Base-by-base conservation (phyloP, 2,797 vertebrate genomes). In the Onychomys arenicola region DNA sequence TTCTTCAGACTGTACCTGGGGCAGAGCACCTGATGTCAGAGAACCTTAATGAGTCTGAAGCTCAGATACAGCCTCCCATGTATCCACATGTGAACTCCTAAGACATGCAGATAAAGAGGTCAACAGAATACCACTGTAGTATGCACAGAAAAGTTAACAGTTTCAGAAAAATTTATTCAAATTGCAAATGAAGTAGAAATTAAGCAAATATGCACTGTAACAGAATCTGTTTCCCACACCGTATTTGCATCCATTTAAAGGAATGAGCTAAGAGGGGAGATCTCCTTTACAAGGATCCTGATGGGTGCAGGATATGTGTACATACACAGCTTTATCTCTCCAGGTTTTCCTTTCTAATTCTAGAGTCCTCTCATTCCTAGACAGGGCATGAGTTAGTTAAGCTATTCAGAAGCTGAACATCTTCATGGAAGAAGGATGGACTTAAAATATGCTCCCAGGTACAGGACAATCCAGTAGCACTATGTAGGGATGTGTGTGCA, bases 251-350 rank as follows among this genome's bases (percentile, higher is more conserved):
- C 13, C 13, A 34, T 34, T 67, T 67, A 67, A 67, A 67, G 32
- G 14, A 67, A 67, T 16, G 32, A n/a, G n/a, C n/a, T n/a, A 12
- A 12, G 37, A 55, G 52, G n/a, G 17, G 6, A n/a, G 0, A 21
- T n/a, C 0, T 19, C 6, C 37, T 71, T 71, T 6, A 5, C 16
- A n/a, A 37, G 2, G 2, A n/a, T n/a, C 32, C 34, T 19, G n/a
- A n/a, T n/a, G n/a, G n/a, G n/a, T n/a, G n/a, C n/a, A n/a, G n/a
- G 16, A 61, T 71, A n/a, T 19, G 16, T 71, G 16, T n/a, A 1
- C 17, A 16, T 17, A n/a, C 6, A n/a, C 17, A 8, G 0, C 16
- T n/a, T 7, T 71, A n/a, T n/a, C 16, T 69, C 34, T 69, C 32
- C 23, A 2, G 67, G 29, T 67, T 32, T 67, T 32, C 34, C 6